These are phyloP conservation scores for Sorex maritimensis DNA, from an alignment of 2,797 vertebrate genomes.

Conservation along the genomic window DNA sequence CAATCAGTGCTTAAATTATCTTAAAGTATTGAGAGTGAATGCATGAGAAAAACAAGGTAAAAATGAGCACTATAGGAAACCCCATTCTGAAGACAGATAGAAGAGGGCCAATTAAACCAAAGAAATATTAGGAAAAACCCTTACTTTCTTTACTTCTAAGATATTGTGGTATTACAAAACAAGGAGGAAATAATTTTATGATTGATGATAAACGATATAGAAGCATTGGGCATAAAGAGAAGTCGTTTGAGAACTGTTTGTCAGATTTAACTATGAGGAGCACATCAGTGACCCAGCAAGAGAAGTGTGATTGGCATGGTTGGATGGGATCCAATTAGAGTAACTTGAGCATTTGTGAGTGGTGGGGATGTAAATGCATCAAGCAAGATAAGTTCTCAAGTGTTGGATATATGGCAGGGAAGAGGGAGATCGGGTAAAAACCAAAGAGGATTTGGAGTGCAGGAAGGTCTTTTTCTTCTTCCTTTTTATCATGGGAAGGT, in stretches of 20 bases:
- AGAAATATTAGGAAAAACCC: background rate
- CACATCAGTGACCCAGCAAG: background rate
- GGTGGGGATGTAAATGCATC: fast-evolving
- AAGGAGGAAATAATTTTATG: too few species aligned
- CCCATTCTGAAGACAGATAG: background rate
- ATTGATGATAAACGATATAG: background rate
- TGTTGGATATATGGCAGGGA: background rate
- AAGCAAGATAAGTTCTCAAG: background rate
- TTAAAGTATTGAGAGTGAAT: background rate
- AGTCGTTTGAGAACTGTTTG: background rate
- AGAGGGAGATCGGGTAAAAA: background rate
- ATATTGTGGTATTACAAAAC: background rate
- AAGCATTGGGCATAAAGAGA: background rate
- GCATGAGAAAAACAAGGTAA: background rate
- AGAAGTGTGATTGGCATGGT: background rate
- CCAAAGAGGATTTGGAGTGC: background rate
- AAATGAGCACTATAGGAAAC: background rate
- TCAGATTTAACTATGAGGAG: background rate
- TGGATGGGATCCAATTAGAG: background rate
- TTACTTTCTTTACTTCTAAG: background rate
- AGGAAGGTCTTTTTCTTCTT: too few species aligned
- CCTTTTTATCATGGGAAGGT: background rate
- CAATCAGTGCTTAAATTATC: background rate
- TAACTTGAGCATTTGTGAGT: too few species aligned
- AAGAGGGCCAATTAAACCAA: background rate